These are phyloP conservation scores for Aix galericulata DNA, from an alignment of 2,113 vertebrate species.

Conservation along the genomic window DNA sequence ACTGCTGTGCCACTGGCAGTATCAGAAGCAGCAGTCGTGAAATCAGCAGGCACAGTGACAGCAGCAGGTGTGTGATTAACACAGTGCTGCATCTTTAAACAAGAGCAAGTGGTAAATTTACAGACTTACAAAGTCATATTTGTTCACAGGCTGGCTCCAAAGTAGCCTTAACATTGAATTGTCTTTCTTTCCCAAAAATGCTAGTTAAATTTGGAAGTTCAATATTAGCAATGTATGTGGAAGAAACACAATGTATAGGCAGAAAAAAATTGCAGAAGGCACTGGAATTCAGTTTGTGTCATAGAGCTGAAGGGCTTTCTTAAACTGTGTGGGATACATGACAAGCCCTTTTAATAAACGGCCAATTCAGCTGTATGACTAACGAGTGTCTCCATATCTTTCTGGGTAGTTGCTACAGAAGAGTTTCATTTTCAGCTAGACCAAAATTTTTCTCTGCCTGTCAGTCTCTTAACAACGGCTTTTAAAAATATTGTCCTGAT, in stretches of 20 bases:
- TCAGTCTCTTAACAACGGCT: not conserved
- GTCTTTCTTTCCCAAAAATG: not conserved
- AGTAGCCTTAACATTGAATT: not conserved
- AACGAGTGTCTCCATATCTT: not conserved
- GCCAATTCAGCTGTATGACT: not conserved
- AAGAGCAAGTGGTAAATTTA: not conserved
- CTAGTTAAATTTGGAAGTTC: not conserved
- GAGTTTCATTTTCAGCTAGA: not conserved
- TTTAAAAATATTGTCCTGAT: not conserved
- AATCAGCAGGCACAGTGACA: not conserved
- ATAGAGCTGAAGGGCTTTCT: not conserved
- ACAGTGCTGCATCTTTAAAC: not conserved
- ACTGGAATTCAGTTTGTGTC: not conserved
- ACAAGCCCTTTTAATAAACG: not conserved
- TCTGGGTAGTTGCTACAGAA: not conserved
- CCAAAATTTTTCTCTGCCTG: not conserved
- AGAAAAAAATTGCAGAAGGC: not conserved
- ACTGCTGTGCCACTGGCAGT: rapidly evolving
- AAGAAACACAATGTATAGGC: rapidly evolving
- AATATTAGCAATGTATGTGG: not conserved
- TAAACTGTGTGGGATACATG: rapidly evolving
- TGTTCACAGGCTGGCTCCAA: not conserved
- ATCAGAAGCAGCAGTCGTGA: not conserved
- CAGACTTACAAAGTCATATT: not conserved
- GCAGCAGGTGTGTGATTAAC: not conserved